phyloP scores from a whole-genome alignment of 2,888 invertebrate genomes.

The Aplocera efformata region DNA sequence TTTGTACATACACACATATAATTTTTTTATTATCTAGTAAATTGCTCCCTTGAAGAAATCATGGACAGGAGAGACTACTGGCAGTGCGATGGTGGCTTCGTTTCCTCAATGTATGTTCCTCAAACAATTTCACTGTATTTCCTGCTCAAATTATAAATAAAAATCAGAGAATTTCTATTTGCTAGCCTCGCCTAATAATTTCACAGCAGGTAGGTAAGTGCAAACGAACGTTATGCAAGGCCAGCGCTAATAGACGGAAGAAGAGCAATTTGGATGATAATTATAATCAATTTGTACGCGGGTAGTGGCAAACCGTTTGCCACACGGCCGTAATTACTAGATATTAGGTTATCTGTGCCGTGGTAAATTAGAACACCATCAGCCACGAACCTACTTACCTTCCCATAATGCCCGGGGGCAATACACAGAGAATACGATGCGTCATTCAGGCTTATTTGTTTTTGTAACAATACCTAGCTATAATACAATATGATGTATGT shows the following conservation, averaged over 20 bases:
- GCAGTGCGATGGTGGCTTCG: too few relatives aligned
- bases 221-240: slow-evolving; percentile 27
- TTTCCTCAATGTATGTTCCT: too few relatives aligned
- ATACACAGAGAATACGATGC: slow-evolving; percentile 9
- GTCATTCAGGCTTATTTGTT: not conserved
- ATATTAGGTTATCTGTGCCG: slow-evolving; percentile 15
- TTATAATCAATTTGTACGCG: slow-evolving; percentile 49
- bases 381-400: slow-evolving; percentile 4
- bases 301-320: slow-evolving; percentile 40
- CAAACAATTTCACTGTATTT: too few relatives aligned
- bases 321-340: slow-evolving; percentile 32
- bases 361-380: slow-evolving; percentile 26
- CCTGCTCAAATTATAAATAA: too few relatives aligned
- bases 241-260: slow-evolving; percentile 43
- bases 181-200: slow-evolving; percentile 13
- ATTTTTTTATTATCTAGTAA: too few relatives aligned
- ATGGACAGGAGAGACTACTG: too few relatives aligned
- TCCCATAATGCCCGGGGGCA: slow-evolving; percentile 4
- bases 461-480: too few relatives aligned
- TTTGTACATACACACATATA: too few relatives aligned
- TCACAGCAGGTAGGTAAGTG: slow-evolving; percentile 20
- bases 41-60: too few relatives aligned
- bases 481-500: too few relatives aligned
- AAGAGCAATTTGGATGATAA: slow-evolving; percentile 50
- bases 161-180: too few relatives aligned